Evolutionary conservation across 2,888 invertebrate genomes (phyloP).

Genomic region (Synanthedon myopaeformis): DNA sequence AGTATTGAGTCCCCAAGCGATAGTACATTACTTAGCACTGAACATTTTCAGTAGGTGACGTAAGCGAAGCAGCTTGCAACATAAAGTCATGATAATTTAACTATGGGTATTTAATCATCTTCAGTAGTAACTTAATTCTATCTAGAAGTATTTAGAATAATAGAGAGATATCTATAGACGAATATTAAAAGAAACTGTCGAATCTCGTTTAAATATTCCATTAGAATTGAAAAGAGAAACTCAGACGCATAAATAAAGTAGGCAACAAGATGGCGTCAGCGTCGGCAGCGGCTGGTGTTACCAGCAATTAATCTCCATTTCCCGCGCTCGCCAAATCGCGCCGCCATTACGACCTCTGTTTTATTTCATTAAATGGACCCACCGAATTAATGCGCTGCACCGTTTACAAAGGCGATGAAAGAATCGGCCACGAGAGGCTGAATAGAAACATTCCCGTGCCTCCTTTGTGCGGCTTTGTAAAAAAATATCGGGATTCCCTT

Average conservation of each 20-base stretch:
- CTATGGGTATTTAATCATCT: too few species aligned
- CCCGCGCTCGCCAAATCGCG: conserved; percentile 57
- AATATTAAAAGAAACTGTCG: too few species aligned
- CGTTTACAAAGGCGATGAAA: conserved; percentile 47
- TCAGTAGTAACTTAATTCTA: too few species aligned
- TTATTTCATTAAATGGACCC: conserved; percentile 65
- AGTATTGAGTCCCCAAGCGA: too few species aligned
- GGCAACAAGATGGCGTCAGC: conserved; percentile 49
- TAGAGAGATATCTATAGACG: too few species aligned
- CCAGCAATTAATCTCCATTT: conserved; percentile 66
- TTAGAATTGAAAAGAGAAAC: not conserved
- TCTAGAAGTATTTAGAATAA: too few species aligned
- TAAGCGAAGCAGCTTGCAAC: too few species aligned
- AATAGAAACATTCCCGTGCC: conserved; percentile 40
- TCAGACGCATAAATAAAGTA: conserved; percentile 48
- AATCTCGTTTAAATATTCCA: not conserved
- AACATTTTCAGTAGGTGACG: too few species aligned
- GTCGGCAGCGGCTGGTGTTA: conserved; percentile 42
- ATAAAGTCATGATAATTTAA: too few species aligned
- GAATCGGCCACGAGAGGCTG: conserved; percentile 33
- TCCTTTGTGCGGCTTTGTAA: conserved; percentile 39
- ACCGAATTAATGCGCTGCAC: conserved; percentile 54
- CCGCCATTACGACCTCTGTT: conserved; percentile 55
- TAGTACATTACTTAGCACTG: too few species aligned
- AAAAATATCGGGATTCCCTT: conserved; percentile 31